phyloP scores from a whole-genome alignment of 1,140 invertebrate genomes.

The Hormaphis cornu region DNA sequence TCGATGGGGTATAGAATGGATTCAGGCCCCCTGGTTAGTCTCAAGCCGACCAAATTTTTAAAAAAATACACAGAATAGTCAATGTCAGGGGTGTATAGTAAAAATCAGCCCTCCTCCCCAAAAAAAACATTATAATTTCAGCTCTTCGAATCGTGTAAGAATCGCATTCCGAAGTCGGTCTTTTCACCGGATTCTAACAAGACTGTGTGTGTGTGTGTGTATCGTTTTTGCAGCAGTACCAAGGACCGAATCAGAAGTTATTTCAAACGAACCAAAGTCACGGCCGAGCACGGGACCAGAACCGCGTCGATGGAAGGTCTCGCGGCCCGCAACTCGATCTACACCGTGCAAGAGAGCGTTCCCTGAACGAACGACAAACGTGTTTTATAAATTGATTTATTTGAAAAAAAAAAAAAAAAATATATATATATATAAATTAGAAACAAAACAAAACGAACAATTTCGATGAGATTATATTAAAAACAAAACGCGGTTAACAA shows the following conservation, averaged over 20 bases:
- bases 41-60: too few relatives aligned
- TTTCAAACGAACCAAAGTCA: slow-evolving; percentile 13
- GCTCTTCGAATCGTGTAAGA: too few relatives aligned
- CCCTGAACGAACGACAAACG: neutral
- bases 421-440: neutral
- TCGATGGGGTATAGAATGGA: too few relatives aligned
- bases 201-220: neutral
- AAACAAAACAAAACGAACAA: neutral
- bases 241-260: slow-evolving; percentile 9
- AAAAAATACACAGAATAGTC: too few relatives aligned
- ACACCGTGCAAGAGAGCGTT: slow-evolving; percentile 16
- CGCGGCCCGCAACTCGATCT: slow-evolving; percentile 4
- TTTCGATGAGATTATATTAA: neutral
- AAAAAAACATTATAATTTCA: too few relatives aligned
- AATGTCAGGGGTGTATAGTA: too few relatives aligned
- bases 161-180: neutral
- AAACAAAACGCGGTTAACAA: neutral
- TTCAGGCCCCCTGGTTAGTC: too few relatives aligned
- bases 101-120: too few relatives aligned
- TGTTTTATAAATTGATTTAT: neutral
- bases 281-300: neutral
- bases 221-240: neutral
- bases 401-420: neutral
- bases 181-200: neutral
- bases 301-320: slow-evolving; percentile 3